Percentiles rank a stretch among this genome's conserved stretches.
Conservation (phyloP, 2,888 invertebrate species). For the Parnassius orleans region DNA sequence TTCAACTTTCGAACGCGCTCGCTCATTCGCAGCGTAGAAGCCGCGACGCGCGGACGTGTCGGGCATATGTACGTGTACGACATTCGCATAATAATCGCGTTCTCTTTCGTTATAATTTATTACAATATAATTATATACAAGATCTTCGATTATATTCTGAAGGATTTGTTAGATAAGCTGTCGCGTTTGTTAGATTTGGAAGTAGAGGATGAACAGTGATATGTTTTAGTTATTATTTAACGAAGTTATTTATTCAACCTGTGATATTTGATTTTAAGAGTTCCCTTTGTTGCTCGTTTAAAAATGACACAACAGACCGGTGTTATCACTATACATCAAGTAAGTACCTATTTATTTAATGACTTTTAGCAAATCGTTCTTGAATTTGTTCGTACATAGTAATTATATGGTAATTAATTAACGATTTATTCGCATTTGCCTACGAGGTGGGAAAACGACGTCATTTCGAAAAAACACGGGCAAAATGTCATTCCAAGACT, state of each 20-base stretch:
- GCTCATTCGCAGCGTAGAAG: constrained; percentile 47
- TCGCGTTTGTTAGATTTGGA: constrained; percentile 52
- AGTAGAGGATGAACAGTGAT: constrained; percentile 51
- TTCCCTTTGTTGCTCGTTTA: constrained; percentile 32
- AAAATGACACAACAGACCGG: constrained; percentile 58
- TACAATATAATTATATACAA: constrained; percentile 64
- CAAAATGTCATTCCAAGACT: too few relatives aligned
- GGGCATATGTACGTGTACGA: constrained; percentile 45
- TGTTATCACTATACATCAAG: constrained; percentile 68
- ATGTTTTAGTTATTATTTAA: constrained; percentile 38
- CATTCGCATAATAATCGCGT: constrained; percentile 55
- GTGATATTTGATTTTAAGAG: constrained; percentile 56
- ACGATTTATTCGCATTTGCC: too few relatives aligned
- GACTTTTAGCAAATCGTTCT: background rate
- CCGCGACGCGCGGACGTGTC: constrained; percentile 46
- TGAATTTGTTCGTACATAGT: background rate
- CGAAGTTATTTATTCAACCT: constrained; percentile 67
- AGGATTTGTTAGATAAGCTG: constrained; percentile 40
- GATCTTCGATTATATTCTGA: constrained; percentile 55
- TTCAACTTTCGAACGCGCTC: constrained; percentile 34
- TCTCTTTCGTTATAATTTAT: constrained; percentile 58
- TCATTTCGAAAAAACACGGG: too few relatives aligned
- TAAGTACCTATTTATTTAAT: constrained; percentile 40
- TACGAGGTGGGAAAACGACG: too few relatives aligned
- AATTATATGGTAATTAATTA: too few relatives aligned